Evolutionary conservation across 2,797 vertebrate species (phyloP).

Genomic region (Chrosomus eos): DNA sequence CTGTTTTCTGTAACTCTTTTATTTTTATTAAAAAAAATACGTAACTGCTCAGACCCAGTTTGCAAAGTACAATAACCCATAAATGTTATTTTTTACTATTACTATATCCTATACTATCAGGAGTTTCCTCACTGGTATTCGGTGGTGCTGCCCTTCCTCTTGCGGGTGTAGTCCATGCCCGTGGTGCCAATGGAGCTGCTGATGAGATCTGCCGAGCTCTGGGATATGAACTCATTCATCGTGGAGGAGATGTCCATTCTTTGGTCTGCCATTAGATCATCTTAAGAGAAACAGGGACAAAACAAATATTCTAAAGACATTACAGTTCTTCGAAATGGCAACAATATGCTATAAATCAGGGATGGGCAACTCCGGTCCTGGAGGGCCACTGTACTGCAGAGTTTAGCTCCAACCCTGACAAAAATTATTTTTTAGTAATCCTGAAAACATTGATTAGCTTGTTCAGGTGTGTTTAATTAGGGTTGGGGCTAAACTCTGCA

Average conservation of each 20-base stretch:
- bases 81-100: neutral
- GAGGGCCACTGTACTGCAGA: no score
- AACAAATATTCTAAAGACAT: neutral
- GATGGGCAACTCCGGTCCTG: no score
- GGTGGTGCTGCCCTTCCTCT: conserved; percentile 94
- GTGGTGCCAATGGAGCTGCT: conserved; percentile 90
- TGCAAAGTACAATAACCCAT: neutral
- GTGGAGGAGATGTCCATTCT: conserved; percentile 99
- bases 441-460: no score
- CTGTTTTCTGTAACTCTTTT: neutral
- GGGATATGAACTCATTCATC: conserved; percentile 98
- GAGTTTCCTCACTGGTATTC: conserved; percentile 91
- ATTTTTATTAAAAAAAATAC: neutral
- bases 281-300: conserved; percentile 66
- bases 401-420: no score
- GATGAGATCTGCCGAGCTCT: conserved; percentile 91
- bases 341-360: neutral
- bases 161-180: conserved; percentile 94
- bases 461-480: no score
- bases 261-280: conserved; percentile 99
- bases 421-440: no score
- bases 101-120: neutral
- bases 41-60: neutral
- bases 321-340: neutral
- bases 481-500: no score